Base-by-base conservation (phyloP, 2,888 invertebrate species). In the Syritta pipiens region DNA sequence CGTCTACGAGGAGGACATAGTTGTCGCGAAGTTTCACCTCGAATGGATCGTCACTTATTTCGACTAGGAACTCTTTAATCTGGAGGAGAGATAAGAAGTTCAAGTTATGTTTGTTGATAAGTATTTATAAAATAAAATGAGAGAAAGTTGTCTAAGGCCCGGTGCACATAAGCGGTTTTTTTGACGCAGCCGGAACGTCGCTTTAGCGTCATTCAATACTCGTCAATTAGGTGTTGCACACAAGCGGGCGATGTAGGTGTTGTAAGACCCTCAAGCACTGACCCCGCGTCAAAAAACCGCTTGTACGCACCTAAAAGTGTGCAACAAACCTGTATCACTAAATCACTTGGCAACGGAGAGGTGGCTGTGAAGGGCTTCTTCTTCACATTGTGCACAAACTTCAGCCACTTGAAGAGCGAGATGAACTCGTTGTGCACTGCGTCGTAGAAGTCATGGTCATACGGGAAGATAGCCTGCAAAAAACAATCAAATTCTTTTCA, bases 31-130 rank as follows among this genome's bases (percentile, higher is more conserved):
- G 90, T 85, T 96, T 96, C 2, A 98, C 97, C 90, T 99, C 99
- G 86, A 99, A 99, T 0, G 98, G 98, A 91, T 99, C 99, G 86
- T 99, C 99, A 82, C 95, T 95, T 89, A 99, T 93, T 90, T 98
- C 97, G 83, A 99, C 92, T 1, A 95, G 88, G 85, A 97, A 94
- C 85, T 95, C 95, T 89, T 97, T 94, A 17, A 96, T 92, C 94
- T 95, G 84, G 48, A 89, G 88, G 69, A 44, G 26, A 30, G 22
- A 30, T n/a, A n/a, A n/a, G n/a, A n/a, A n/a, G n/a, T n/a, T n/a
- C n/a, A n/a, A n/a, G n/a, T n/a, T n/a, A n/a, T n/a, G n/a, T n/a
- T n/a, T n/a, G n/a, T n/a, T n/a, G n/a, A n/a, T n/a, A n/a, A n/a
- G n/a, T n/a, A n/a, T n/a, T n/a, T n/a, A n/a, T n/a, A n/a, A n/a